These are phyloP conservation scores for Lamellibrachia satsuma DNA, from an alignment of 2,888 invertebrate genomes.

Conservation along the genomic window DNA sequence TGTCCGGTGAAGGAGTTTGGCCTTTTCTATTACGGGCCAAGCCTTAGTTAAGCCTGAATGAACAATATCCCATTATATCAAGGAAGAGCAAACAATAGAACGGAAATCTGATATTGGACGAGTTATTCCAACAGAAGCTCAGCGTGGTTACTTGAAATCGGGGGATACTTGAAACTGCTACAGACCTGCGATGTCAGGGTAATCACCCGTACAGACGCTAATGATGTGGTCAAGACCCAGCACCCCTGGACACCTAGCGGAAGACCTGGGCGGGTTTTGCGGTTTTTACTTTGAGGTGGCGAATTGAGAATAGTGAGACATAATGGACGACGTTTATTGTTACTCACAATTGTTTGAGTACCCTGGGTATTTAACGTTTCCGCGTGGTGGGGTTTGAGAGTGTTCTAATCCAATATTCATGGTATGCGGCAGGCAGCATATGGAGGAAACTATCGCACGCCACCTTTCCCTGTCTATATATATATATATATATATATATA, in stretches of 20 bases:
- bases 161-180: not conserved
- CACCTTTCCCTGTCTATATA: too few species aligned
- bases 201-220: conserved; percentile 8
- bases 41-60: too few species aligned
- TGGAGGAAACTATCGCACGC: too few species aligned
- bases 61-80: too few species aligned
- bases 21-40: too few species aligned
- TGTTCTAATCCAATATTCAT: not conserved
- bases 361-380: not conserved
- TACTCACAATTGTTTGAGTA: not conserved
- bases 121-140: too few species aligned
- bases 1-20: too few species aligned
- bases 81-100: too few species aligned
- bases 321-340: not conserved
- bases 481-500: too few species aligned
- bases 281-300: not conserved
- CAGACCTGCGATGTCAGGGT: not conserved
- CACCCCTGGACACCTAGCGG: not conserved
- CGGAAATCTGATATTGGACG: too few species aligned
- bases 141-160: too few species aligned
- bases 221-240: not conserved
- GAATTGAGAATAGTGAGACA: not conserved
- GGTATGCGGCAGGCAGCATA: too few species aligned
- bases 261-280: not conserved
- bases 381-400: not conserved